phyloP scores from a whole-genome alignment of 2,888 invertebrate species.

The Strigamia crassipes region DNA sequence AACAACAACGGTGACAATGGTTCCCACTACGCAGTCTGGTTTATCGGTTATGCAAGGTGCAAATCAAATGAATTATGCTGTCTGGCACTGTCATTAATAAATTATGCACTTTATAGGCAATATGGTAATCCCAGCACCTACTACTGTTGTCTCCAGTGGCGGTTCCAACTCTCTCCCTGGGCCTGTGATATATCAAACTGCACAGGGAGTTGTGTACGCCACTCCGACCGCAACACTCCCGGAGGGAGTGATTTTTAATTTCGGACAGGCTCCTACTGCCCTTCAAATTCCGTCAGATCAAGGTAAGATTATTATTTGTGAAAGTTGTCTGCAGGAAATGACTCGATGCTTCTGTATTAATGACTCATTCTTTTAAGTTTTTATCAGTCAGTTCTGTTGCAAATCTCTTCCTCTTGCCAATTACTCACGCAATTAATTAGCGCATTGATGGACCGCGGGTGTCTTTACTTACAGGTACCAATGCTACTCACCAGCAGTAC shows the following conservation, averaged over 20 bases:
- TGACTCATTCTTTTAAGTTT: not conserved
- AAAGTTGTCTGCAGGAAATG: not conserved
- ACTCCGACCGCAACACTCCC: constrained; percentile 54
- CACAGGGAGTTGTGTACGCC: constrained; percentile 60
- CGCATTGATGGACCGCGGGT: not conserved
- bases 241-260: constrained; percentile 58
- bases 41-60: constrained; percentile 51
- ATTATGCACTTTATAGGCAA: constrained; percentile 43
- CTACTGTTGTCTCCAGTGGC: constrained; percentile 19
- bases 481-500: constrained; percentile 55
- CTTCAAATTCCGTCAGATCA: constrained; percentile 50
- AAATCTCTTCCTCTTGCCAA: not conserved
- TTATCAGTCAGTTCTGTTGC: not conserved
- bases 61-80: not conserved
- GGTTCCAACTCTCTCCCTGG: constrained; percentile 47
- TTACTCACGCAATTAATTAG: not conserved
- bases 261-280: constrained; percentile 54
- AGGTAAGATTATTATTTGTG: constrained; percentile 49
- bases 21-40: constrained; percentile 51
- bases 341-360: not conserved
- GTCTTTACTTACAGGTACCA: constrained; percentile 44
- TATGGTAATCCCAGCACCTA: constrained; percentile 43
- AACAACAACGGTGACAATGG: constrained; percentile 51
- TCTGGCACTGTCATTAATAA: not conserved
- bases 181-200: constrained; percentile 59